phyloP scores from a whole-genome alignment of 2,888 invertebrate genomes.

The Agrypnus murinus region DNA sequence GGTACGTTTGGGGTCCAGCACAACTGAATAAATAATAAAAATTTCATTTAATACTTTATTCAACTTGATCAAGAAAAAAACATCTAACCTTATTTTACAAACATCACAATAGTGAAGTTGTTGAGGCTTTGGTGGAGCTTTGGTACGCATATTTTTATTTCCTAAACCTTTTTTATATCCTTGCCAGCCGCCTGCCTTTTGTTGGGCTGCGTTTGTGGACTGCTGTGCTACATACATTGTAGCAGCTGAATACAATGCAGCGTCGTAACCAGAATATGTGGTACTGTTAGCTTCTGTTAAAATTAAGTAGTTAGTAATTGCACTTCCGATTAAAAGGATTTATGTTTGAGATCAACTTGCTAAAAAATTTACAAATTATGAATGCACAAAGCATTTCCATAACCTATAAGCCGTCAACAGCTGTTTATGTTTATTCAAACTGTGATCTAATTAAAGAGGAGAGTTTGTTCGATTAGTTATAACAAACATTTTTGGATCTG shows the following conservation, averaged over 20 bases:
- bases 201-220: conserved; percentile 72
- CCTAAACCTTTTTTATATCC: conserved; percentile 78
- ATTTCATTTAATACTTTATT: background rate
- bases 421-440: too few species aligned
- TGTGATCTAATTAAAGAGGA: too few species aligned
- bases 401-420: too few species aligned
- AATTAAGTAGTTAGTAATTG: conserved; percentile 60
- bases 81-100: conserved; percentile 92
- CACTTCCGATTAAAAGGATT: too few species aligned
- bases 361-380: too few species aligned
- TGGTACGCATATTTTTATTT: conserved; percentile 79
- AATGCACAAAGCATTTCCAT: too few species aligned
- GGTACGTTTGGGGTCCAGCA: conserved; percentile 81
- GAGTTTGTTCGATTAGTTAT: too few species aligned
- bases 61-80: background rate
- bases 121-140: conserved; percentile 91
- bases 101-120: conserved; percentile 98
- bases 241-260: conserved; percentile 96
- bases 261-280: conserved; percentile 91
- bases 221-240: conserved; percentile 95
- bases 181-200: conserved; percentile 76
- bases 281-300: conserved; percentile 76
- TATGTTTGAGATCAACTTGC: too few species aligned
- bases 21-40: conserved; percentile 64
- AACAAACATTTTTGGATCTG: too few species aligned